A percentile compares a stretch with the other conserved stretches of the same genome.
These are phyloP conservation scores for Sinocyclocheilus maitianheensis DNA, from an alignment of 2,113 vertebrate genomes.

Conservation along the genomic window DNA sequence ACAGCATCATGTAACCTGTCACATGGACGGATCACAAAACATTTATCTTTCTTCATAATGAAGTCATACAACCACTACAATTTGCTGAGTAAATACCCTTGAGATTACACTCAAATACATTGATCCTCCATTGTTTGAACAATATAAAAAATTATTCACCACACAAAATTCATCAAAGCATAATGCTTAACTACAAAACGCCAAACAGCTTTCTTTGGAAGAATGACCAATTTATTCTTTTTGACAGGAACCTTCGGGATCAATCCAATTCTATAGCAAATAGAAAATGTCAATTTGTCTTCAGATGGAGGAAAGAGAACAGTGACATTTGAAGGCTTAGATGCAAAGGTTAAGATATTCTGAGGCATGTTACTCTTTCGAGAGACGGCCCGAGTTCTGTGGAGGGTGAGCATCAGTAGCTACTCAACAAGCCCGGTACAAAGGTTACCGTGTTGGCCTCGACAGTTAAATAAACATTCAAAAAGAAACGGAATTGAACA, in stretches of 20 bases:
- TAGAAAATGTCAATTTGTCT: conserved; percentile 62
- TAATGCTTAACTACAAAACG: conserved; percentile 10
- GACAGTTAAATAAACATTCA: conserved; percentile 37
- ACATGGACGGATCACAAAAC: not conserved
- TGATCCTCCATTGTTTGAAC: not conserved
- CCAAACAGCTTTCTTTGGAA: not conserved
- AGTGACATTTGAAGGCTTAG: conserved; percentile 61
- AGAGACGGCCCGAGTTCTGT: conserved; percentile 7
- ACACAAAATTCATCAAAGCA: not conserved
- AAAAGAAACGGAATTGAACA: not conserved
- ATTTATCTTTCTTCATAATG: not conserved
- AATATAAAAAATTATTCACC: not conserved
- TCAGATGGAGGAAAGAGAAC: conserved; percentile 56
- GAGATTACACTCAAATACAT: not conserved
- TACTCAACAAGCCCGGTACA: conserved; percentile 21
- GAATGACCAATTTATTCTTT: conserved; percentile 53
- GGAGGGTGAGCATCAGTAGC: conserved; percentile 2
- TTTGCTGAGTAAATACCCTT: not conserved
- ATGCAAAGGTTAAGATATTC: conserved; percentile 66
- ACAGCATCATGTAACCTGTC: not conserved
- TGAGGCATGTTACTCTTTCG: conserved; percentile 42
- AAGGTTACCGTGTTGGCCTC: conserved; percentile 27
- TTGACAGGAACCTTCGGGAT: conserved; percentile 57
- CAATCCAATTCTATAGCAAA: conserved; percentile 60
- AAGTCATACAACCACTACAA: not conserved